Percentiles rank a stretch among this genome's conserved stretches.
These are phyloP conservation scores for Stenolophus ochropezus DNA, from an alignment of 2,888 invertebrate genomes.

Conservation along the genomic window DNA sequence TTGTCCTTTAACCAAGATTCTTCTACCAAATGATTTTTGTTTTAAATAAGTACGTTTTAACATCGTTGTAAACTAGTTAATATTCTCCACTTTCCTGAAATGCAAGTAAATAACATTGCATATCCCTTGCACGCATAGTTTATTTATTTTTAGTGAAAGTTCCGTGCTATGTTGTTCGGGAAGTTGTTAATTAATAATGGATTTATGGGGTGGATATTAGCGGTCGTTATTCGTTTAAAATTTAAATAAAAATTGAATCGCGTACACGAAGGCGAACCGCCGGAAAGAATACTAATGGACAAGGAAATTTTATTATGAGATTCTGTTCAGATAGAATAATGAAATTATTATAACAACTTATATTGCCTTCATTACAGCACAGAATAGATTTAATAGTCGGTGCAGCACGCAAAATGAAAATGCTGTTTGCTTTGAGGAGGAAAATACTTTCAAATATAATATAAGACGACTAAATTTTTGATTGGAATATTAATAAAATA, in stretches of 20 bases:
- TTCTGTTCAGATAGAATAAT: constrained; percentile 7
- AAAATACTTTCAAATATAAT: neutral
- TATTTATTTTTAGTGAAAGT: constrained; percentile 39
- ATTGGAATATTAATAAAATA: too few species aligned
- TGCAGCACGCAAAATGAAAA: neutral
- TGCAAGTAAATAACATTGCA: neutral
- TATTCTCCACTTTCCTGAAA: neutral
- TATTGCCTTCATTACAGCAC: neutral
- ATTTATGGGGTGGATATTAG: constrained; percentile 43
- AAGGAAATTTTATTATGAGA: constrained; percentile 42
- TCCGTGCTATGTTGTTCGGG: constrained; percentile 25
- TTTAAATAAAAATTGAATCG: constrained; percentile 46
- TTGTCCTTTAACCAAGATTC: too few species aligned
- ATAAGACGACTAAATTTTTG: too few species aligned
- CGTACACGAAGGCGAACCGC: constrained; percentile 35
- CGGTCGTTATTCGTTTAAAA: constrained; percentile 39
- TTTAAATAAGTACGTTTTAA: too few species aligned
- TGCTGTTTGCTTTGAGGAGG: neutral
- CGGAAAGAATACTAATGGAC: constrained; percentile 28
- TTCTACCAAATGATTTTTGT: too few species aligned
- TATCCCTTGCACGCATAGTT: constrained; percentile 1
- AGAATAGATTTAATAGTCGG: neutral
- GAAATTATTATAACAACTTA: neutral
- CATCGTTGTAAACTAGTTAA: too few species aligned
- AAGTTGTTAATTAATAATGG: constrained; percentile 44